Evolutionary conservation across 2,113 vertebrate species (phyloP).

Genomic region (Gnathonemus longibarbis): DNA sequence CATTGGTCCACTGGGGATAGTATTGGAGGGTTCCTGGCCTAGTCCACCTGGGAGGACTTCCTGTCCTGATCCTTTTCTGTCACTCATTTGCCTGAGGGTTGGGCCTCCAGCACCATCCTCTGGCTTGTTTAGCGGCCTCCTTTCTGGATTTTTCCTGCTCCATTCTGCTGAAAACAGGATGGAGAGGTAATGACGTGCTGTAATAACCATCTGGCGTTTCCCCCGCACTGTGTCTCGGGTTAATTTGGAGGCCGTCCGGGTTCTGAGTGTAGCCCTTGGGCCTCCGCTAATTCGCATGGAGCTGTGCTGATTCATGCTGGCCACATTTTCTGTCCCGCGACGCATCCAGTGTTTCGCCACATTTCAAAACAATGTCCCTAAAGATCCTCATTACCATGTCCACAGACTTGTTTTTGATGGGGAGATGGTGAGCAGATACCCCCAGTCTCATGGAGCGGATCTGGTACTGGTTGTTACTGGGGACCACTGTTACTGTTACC

Average conservation of each 20-base stretch:
- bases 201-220: not conserved
- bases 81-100: not conserved
- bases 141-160: not conserved
- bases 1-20: not conserved
- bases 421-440: not conserved
- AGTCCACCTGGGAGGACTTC: too few species aligned
- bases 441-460: not conserved
- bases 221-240: not conserved
- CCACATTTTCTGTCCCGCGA: not conserved
- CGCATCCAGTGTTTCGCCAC: not conserved
- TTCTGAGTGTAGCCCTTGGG: not conserved
- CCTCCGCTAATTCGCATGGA: not conserved
- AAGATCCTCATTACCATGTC: not conserved
- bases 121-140: not conserved
- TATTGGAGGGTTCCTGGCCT: not conserved
- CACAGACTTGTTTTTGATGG: not conserved
- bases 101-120: not conserved
- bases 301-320: not conserved
- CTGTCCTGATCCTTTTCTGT: not conserved
- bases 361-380: not conserved
- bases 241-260: not conserved
- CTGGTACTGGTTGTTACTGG: not conserved
- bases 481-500: not conserved
- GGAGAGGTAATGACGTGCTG: not conserved
- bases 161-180: not conserved